Evolutionary conservation across 2,797 vertebrate species (phyloP), one percentile per base, ranked within the genome.

Genomic region (Furcifer pardalis): DNA sequence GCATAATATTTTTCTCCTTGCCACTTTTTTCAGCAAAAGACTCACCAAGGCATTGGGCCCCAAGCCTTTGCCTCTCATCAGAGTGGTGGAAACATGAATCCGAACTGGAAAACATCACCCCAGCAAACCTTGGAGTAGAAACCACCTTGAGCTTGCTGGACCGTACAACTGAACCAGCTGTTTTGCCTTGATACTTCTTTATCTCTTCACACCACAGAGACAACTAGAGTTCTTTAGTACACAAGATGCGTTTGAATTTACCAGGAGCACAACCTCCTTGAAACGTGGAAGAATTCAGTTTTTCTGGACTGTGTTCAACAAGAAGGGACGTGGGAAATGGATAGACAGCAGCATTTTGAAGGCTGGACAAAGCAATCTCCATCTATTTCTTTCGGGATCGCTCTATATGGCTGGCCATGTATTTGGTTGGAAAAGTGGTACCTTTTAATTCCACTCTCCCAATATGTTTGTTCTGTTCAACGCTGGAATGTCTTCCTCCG

Each of bases 51-150:
- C 97, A 27, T 95, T 88, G 72, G 95, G 96, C 0, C 95, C 97
- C 72, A 98, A 98, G 89, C 97, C 96, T 0, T 95, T 97, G 85
- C 98, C 98, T 15, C 97, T 98, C 94, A 99, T 99, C 91, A 97
- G 98, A 91, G 97, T 99, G 92, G 97, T 99, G 65, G 98, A 99
- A 92, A 98, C 96, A 82, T 97, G 96, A 37, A 49, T 30, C 1
- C 0, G 10, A 25, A 37, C 37, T 1, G 0, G 9, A 5, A 46
- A 3, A 9, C 81, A 30, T 6, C n/a, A 1, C 7, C 63, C 8
- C 2, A 0, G 7, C 23, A 56, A 32, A 1, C 4, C 30, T 0
- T 0, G 7, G 32, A 44, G 8, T 44, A 15, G 49, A 2, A 13
- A 44, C 72, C 30, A 2, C 40, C 13, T 0, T 40, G 9, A 60